These are phyloP conservation scores for Calidris pygmaea DNA, from an alignment of 2,113 vertebrate genomes.

Conservation along the genomic window DNA sequence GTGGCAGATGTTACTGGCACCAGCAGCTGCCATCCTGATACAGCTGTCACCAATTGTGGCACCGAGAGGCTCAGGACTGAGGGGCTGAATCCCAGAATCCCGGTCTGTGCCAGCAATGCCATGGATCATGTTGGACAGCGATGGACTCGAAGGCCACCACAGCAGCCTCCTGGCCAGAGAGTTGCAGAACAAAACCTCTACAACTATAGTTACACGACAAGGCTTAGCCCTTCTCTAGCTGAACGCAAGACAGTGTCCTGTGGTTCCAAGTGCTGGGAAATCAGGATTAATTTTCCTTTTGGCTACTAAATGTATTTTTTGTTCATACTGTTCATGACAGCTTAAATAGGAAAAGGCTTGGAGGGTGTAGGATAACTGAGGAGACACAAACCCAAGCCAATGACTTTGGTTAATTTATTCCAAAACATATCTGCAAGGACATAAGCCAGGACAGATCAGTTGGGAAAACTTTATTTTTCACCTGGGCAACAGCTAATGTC, in stretches of 20 bases:
- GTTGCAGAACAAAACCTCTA: neutral
- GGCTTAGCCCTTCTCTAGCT: neutral
- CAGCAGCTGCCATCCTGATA: neutral
- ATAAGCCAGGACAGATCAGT: neutral
- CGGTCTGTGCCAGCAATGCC: fast-evolving
- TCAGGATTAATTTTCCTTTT: neutral
- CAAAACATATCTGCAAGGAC: slow-evolving; percentile 5
- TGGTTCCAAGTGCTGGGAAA: neutral
- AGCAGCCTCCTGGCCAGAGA: neutral
- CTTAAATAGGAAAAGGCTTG: neutral
- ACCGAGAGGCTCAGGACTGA: fast-evolving
- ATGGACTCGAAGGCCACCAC: neutral
- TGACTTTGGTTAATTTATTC: neutral
- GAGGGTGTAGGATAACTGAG: neutral
- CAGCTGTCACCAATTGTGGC: neutral
- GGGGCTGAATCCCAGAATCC: neutral
- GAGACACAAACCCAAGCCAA: neutral
- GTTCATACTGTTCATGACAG: neutral
- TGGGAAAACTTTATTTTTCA: slow-evolving; percentile 38
- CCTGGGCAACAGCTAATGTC: neutral
- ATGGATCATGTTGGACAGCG: fast-evolving
- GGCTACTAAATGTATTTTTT: neutral
- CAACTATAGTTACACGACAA: fast-evolving
- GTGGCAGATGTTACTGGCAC: neutral
- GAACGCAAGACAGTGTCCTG: neutral